Evolutionary conservation across 2,113 vertebrate species (phyloP).

Genomic region (Charina bottae): DNA sequence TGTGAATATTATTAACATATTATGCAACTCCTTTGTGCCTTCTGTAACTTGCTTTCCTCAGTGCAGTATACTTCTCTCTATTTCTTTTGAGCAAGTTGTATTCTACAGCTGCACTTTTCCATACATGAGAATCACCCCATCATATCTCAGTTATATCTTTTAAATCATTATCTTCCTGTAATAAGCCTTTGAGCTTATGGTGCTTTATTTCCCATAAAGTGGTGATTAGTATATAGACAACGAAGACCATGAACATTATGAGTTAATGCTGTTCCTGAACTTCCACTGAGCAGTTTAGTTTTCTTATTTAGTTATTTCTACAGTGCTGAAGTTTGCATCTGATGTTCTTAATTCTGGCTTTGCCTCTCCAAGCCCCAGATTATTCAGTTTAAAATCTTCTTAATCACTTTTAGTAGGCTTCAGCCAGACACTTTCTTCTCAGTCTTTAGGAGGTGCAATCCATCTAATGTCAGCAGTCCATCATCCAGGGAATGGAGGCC

Average conservation of each 20-base stretch:
- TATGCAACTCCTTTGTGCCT: neutral
- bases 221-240: neutral
- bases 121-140: neutral
- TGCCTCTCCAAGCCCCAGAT: neutral
- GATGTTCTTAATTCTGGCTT: neutral
- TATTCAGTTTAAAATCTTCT: neutral
- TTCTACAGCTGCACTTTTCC: neutral
- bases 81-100: neutral
- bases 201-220: neutral
- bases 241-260: neutral
- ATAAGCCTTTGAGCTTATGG: neutral
- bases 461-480: neutral
- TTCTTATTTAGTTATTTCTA: neutral
- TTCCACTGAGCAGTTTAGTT: neutral
- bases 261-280: neutral
- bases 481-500: neutral
- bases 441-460: neutral
- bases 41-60: neutral
- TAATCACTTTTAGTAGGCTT: neutral
- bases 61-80: neutral
- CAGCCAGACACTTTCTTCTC: neutral
- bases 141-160: neutral
- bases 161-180: neutral
- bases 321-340: neutral
- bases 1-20: neutral